Conservation (phyloP, 2,797 vertebrate species). For the Anas bahamensis region DNA sequence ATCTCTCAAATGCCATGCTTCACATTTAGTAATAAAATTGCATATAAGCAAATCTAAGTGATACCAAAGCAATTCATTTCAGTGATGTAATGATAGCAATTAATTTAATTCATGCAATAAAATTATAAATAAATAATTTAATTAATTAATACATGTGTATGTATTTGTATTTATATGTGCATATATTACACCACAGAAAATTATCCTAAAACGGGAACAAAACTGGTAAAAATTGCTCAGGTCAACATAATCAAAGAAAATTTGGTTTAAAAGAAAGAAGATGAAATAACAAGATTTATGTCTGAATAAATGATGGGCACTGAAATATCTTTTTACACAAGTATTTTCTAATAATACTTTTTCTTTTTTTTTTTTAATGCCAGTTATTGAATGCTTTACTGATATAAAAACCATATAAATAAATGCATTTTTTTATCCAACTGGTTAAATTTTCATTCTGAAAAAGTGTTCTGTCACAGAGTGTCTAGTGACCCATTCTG, state of each 20-base stretch:
- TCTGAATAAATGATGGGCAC: background rate
- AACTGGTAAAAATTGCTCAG: background rate
- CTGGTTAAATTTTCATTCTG: background rate
- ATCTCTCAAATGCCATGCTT: background rate
- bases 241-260: background rate
- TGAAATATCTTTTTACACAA: background rate
- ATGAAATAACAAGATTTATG: background rate
- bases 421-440: background rate
- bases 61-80: background rate
- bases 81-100: background rate
- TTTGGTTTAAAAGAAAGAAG: accelerated
- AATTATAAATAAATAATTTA: background rate
- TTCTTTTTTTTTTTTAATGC: background rate
- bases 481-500: background rate
- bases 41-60: background rate
- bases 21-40: background rate
- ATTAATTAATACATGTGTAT: background rate
- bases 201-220: background rate
- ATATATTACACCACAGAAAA: background rate
- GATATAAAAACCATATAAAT: background rate
- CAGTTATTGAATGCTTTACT: background rate
- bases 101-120: background rate
- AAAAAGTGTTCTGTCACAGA: background rate
- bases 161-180: background rate
- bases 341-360: background rate